phyloP scores from a whole-genome alignment of 2,113 vertebrate genomes.

The Zosterops pallidus region DNA sequence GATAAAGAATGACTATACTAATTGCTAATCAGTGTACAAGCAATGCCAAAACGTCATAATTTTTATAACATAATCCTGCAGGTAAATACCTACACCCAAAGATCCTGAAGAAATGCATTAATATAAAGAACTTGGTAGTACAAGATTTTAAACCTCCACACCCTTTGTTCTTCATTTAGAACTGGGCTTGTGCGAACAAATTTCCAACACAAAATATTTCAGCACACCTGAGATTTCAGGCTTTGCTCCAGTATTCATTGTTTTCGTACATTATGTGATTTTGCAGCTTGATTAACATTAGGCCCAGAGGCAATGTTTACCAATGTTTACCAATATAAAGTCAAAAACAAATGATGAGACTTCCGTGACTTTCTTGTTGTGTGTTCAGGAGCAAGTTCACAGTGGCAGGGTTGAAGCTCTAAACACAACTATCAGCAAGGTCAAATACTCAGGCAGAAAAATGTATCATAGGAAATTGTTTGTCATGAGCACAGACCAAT shows the following conservation, averaged over 20 bases:
- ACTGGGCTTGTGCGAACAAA: not conserved
- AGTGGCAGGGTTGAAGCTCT: not conserved
- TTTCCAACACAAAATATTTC: not conserved
- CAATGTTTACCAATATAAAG: not conserved
- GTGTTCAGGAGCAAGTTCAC: not conserved
- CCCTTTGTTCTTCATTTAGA: not conserved
- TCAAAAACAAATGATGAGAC: not conserved
- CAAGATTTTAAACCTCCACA: not conserved
- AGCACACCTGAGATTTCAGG: not conserved
- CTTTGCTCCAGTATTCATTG: not conserved
- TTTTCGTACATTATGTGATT: not conserved
- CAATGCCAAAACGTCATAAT: not conserved
- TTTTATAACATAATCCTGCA: not conserved
- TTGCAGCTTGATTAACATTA: not conserved
- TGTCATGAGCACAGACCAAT: rapidly evolving
- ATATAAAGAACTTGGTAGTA: not conserved
- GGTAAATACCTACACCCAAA: not conserved
- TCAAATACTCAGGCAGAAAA: not conserved
- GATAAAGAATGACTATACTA: not conserved
- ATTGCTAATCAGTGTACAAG: not conserved
- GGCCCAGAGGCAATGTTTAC: not conserved
- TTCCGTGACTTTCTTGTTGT: not conserved
- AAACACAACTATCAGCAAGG: not conserved
- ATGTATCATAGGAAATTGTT: rapidly evolving
- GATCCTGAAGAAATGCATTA: not conserved